A percentile compares a stretch with the other conserved stretches of the same genome.
These are phyloP conservation scores for Amblyjoppa proteus DNA, from an alignment of 2,888 invertebrate genomes.

Conservation along the genomic window DNA sequence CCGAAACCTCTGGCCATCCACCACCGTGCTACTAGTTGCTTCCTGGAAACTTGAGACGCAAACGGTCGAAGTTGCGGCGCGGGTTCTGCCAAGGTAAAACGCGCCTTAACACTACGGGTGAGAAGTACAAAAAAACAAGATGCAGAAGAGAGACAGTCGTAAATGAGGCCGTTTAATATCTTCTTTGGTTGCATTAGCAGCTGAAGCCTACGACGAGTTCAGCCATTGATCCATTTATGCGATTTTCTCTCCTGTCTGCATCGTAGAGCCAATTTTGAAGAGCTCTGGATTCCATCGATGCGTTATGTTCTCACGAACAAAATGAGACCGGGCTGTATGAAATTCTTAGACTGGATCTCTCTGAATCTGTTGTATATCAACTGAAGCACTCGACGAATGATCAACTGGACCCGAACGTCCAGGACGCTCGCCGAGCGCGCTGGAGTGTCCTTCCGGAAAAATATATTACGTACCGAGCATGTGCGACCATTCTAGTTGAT, in stretches of 20 bases:
- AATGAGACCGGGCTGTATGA: background rate
- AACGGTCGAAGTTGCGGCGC: constrained; percentile 68
- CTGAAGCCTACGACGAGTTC: background rate
- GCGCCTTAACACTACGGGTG: constrained; percentile 34
- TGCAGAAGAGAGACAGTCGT: background rate
- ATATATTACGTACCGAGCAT: no score
- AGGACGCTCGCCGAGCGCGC: no score
- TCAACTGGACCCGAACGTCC: no score
- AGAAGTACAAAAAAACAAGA: constrained; percentile 33
- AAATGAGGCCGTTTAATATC: background rate
- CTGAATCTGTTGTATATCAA: no score
- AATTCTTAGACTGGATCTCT: background rate
- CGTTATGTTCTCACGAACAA: no score
- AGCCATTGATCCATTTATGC: background rate
- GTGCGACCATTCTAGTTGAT: no score
- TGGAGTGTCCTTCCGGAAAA: no score
- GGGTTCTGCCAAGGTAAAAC: constrained; percentile 40
- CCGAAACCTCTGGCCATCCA: constrained; percentile 60
- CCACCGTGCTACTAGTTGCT: constrained; percentile 65
- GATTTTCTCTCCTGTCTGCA: background rate
- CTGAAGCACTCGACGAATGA: no score
- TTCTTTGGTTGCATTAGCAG: background rate
- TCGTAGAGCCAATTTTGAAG: background rate
- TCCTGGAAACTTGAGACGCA: constrained; percentile 69
- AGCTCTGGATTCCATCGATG: background rate